Evolutionary conservation across 2,797 vertebrate species (phyloP).

Genomic region (Rhabdophis nuchalis): DNA sequence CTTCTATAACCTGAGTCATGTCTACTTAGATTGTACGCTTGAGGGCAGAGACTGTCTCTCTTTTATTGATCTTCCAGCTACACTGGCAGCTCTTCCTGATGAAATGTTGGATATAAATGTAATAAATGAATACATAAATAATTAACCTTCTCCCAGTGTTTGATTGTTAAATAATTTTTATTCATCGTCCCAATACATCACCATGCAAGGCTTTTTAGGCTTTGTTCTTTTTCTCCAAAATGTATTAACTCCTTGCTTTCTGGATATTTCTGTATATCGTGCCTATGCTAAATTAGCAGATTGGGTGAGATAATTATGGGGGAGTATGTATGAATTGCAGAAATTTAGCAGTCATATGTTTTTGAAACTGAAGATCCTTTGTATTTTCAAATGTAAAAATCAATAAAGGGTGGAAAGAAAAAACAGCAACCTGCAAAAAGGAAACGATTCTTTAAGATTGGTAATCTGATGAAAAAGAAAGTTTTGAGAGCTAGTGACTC

Average conservation of each 20-base stretch:
- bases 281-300: neutral
- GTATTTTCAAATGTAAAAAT: neutral
- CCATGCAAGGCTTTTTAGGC: neutral
- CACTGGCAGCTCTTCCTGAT: neutral
- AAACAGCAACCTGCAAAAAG: neutral
- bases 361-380: neutral
- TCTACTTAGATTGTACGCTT: neutral
- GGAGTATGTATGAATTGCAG: neutral
- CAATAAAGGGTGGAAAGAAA: neutral
- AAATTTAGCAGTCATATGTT: neutral
- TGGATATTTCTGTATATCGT: neutral
- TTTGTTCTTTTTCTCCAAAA: neutral
- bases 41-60: neutral
- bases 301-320: neutral
- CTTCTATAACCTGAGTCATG: neutral
- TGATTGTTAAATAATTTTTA: neutral
- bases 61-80: neutral
- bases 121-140: neutral
- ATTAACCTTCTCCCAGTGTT: neutral
- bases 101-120: neutral
- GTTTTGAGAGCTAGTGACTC: neutral
- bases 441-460: neutral
- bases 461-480: neutral
- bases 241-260: neutral
- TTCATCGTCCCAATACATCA: neutral